phyloP scores from a whole-genome alignment of 2,797 vertebrate species.

The Lemur catta region DNA sequence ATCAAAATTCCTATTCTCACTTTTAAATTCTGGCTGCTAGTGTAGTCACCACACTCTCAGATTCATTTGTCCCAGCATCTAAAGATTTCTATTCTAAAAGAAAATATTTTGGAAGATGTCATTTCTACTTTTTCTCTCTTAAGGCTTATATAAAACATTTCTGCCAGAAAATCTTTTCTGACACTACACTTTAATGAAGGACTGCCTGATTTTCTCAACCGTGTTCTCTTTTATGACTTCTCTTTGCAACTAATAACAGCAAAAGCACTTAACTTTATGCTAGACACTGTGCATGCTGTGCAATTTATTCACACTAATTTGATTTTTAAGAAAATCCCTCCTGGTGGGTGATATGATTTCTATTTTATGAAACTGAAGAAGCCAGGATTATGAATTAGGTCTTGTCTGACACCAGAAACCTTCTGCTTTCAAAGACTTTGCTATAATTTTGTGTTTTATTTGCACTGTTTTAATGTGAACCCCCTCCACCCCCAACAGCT shows the following conservation, averaged over 20 bases:
- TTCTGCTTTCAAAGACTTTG: not conserved
- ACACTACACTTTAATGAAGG: not conserved
- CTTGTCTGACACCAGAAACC: not conserved
- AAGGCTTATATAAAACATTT: not conserved
- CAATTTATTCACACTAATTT: slow-evolving; percentile 18
- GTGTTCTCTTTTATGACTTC: not conserved
- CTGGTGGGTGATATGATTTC: not conserved
- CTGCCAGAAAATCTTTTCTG: not conserved
- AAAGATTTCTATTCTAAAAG: not conserved
- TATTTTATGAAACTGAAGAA: not conserved
- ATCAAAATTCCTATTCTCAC: not conserved
- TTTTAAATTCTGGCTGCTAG: not conserved
- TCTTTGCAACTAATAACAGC: not conserved
- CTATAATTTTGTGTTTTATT: not conserved
- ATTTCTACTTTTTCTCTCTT: slow-evolving; percentile 12
- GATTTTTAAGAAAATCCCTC: not conserved
- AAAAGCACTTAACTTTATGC: not conserved
- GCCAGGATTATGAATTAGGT: not conserved
- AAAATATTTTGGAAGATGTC: not conserved
- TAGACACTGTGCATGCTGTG: not conserved
- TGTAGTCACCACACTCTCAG: not conserved
- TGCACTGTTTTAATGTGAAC: not conserved
- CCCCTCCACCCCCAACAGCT: not conserved
- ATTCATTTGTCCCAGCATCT: not conserved
- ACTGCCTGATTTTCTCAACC: not conserved